Evolutionary conservation across 2,113 vertebrate genomes (phyloP), one percentile per base, ranked within the genome.

Genomic region (Casuarius casuarius): DNA sequence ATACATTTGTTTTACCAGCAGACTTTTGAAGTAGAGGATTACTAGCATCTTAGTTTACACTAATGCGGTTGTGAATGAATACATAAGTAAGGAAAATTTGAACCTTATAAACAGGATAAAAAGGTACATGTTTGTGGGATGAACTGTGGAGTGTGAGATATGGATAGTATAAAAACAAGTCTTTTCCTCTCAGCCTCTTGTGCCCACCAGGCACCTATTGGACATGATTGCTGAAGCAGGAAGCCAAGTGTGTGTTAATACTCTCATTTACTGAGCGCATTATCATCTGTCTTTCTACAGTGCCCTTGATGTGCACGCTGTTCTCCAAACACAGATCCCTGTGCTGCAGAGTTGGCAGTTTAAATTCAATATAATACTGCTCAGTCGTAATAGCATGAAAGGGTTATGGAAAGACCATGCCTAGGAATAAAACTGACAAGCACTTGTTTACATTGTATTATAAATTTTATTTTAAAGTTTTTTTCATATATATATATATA

Each of bases 81-180:
- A 13, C 5, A 0, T 21, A 26, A 67, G 6, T 58, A 31, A 80
- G 62, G 29, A 20, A 56, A 35, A 49, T 62, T 28, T 0, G 1
- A 13, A 15, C 21, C 26, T 31, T 66, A 65, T 59, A n/a, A 35
- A 7, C 28, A 35, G 44, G 26, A 12, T 77, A 80, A 68, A 42
- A 67, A 48, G 52, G 61, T 46, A 7, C 1, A 5, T 10, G 1
- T 81, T 75, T 52, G 1, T 44, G 31, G 21, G 12, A 5, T 65
- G 65, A 83, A 25, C 52, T 70, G 29, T 58, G 15, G 56, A 74
- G 49, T 8, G 0, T 40, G 33, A 74, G 62, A 20, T 85, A 17
- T 31, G 33, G 26, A 22, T 46, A 42, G 28, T 12, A 17, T 58
- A 18, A 23, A 70, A 22, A 8, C 7, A n/a, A 29, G 6, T 63